A percentile compares a stretch with the other conserved stretches of the same genome.
Evolutionary conservation across 2,797 vertebrate genomes (phyloP).

Genomic region (Macropodus opercularis): DNA sequence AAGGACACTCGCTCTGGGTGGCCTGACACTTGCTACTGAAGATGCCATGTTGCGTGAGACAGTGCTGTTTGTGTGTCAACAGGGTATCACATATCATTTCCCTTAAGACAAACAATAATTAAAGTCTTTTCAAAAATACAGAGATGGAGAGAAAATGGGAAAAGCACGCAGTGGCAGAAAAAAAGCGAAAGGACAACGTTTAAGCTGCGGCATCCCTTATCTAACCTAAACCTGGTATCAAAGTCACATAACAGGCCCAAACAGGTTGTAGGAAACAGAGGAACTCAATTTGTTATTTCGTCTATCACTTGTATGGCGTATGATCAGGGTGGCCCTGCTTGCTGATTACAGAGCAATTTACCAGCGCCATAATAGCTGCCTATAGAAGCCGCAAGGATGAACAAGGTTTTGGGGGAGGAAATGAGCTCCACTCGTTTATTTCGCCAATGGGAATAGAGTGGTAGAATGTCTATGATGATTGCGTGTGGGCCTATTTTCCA

Average conservation of each 20-base stretch:
- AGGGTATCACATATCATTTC: constrained; percentile 37
- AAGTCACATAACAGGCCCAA: constrained; percentile 36
- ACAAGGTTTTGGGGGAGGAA: constrained; percentile 59
- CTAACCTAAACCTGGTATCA: constrained; percentile 22
- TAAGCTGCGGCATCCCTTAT: constrained; percentile 14
- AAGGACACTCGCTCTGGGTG: constrained; percentile 19
- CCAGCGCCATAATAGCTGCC: constrained; percentile 68
- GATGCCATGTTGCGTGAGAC: constrained; percentile 24
- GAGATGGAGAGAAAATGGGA: constrained; percentile 12
- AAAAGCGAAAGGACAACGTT: constrained; percentile 34
- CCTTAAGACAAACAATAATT: constrained; percentile 59
- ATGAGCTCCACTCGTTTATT: constrained; percentile 53
- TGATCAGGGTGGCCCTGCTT: constrained; percentile 68
- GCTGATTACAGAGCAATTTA: constrained; percentile 74
- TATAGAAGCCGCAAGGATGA: constrained; percentile 73
- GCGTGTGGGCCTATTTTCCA: constrained; percentile 35
- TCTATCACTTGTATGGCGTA: constrained; percentile 48
- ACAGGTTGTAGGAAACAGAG: constrained; percentile 20
- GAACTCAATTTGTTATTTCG: constrained; percentile 36
- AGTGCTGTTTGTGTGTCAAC: constrained; percentile 30
- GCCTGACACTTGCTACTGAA: constrained; percentile 2
- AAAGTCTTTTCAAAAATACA: constrained; percentile 34
- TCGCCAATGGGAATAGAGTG: constrained; percentile 57
- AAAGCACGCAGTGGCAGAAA: constrained; percentile 25
- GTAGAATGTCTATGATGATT: neutral